Base-by-base conservation (phyloP, 1,140 invertebrate genomes). In the Cydia strobilella region DNA sequence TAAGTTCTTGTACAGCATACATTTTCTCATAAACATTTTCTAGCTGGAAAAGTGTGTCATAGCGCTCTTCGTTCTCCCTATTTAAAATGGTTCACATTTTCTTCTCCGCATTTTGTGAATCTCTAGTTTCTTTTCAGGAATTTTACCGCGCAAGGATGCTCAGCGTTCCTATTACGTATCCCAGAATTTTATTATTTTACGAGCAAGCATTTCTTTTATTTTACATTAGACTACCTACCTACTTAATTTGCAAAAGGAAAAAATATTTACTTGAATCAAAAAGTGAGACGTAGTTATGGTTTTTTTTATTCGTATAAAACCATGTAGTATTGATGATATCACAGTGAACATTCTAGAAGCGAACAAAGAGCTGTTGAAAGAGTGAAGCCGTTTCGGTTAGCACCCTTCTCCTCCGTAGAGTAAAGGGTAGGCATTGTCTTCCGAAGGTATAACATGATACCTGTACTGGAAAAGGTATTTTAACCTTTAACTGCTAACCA, bases 331-430 rank as follows among this genome's bases (percentile, higher is more conserved):
- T 54, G 51, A 54, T 4, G 1, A 18, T 6, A 18, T 15, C 3
- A 48, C 45, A 48, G 45, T 54, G 51, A 23, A 59, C 7, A 59
- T 59, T 59, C 9, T 59, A 59, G 20, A 12, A 59, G 20, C 18
- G 20, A 59, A 59, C 54, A 59, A 59, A 59, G 54, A 23, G 54
- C 54, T 23, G 54, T 59, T 73, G 63, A 31, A 13, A 23, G 74
- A 79, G 75, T 76, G 80, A 80, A 54, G 72, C 35, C 42, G 75
- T 73, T 73, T 74, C 66, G 72, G 51, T 80, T 80, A 80, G 59
- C 81, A 77, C 76, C 79, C 80, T 71, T 74, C 75, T 78, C 31
- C 5, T 18, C 65, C n/a, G 27, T 35, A 15, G 25, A n/a, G 25
- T 15, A 35, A 66, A 66, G 65, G 65, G n/a, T n/a, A 35, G 31